Percentiles rank a stretch among this genome's conserved stretches.
phyloP scores from a whole-genome alignment of 2,113 vertebrate species.

The Dipodomys spectabilis region DNA sequence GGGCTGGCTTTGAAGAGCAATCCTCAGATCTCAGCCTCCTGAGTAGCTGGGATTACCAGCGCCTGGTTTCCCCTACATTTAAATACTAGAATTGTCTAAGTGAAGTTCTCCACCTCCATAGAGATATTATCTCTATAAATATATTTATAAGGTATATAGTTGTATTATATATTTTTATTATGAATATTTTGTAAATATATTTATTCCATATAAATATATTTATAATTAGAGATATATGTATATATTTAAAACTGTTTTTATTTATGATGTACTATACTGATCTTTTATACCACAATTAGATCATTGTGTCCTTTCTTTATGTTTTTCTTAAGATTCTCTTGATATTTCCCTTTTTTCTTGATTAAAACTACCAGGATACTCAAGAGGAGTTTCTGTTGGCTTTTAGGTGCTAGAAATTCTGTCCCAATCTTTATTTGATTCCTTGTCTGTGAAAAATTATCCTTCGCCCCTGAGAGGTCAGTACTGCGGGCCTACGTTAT shows the following conservation, averaged over 20 bases:
- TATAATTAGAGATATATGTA: background rate
- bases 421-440: background rate
- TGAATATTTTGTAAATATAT: too few species aligned
- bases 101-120: background rate
- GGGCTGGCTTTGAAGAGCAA: too few species aligned
- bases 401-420: background rate
- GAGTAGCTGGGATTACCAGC: too few species aligned
- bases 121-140: too few species aligned
- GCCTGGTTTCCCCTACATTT: background rate
- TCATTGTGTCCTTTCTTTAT: background rate
- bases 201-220: too few species aligned
- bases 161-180: too few species aligned
- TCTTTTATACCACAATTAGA: background rate
- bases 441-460: background rate
- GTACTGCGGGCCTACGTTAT: background rate
- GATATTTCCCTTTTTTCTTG: conserved; percentile 9
- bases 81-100: background rate
- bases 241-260: background rate
- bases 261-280: background rate
- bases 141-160: too few species aligned
- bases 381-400: background rate
- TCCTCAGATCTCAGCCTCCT: too few species aligned
- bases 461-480: background rate
- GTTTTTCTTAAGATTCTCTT: background rate
- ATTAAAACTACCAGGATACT: background rate